Evolutionary conservation across 2,888 invertebrate genomes (phyloP).

Genomic region (Melipona bicolor): DNA sequence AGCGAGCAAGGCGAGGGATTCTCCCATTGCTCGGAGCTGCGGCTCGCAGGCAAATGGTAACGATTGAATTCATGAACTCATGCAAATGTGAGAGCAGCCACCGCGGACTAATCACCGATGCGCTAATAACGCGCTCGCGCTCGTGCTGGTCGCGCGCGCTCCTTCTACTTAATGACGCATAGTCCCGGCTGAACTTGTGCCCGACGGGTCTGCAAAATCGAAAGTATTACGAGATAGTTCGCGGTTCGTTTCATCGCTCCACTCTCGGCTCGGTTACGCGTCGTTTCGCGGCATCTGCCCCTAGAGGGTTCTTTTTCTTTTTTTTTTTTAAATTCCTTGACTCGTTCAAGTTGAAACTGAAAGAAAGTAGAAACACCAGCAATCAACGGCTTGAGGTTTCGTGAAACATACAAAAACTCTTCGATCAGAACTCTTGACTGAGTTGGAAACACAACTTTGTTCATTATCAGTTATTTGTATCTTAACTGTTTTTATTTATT

Average conservation of each 20-base stretch:
- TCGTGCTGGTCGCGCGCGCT: conserved; percentile 11
- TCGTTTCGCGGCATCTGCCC: conserved; percentile 25
- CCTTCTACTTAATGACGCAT: conserved; percentile 45
- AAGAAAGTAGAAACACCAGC: too few relatives aligned
- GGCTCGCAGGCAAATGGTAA: conserved; percentile 8
- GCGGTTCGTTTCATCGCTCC: conserved; percentile 40
- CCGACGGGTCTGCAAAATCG: conserved; percentile 38
- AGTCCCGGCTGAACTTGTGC: not conserved
- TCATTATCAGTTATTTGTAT: too few relatives aligned
- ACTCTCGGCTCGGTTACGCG: conserved; percentile 19
- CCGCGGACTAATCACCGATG: conserved; percentile 30
- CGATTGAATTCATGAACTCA: conserved; percentile 30
- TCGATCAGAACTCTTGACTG: too few relatives aligned
- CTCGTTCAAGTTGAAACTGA: too few relatives aligned
- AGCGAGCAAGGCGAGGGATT: not conserved
- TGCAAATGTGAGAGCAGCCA: conserved; percentile 31
- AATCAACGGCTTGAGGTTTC: too few relatives aligned
- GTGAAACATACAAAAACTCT: too few relatives aligned
- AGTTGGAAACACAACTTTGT: too few relatives aligned
- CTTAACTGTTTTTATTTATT: too few relatives aligned
- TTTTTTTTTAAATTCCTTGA: too few relatives aligned
- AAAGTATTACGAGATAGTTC: conserved; percentile 44
- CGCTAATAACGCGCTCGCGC: conserved; percentile 39
- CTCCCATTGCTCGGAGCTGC: not conserved
- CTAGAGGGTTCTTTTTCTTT: too few relatives aligned